Evolutionary conservation across 2,797 vertebrate species (phyloP).

Genomic region (Catamblyrhynchus diadema): DNA sequence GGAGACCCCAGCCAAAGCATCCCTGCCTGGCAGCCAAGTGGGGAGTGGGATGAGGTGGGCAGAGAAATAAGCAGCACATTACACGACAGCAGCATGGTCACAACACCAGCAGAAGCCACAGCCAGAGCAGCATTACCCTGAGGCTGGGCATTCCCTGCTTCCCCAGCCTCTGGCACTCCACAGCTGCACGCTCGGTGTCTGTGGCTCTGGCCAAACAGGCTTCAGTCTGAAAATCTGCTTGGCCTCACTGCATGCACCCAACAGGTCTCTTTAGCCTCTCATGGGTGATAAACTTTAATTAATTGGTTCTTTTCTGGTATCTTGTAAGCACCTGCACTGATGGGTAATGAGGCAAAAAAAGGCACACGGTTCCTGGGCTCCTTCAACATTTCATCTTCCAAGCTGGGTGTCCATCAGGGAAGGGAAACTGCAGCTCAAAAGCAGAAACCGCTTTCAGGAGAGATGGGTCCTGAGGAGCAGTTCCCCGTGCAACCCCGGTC

Average conservation of each 20-base stretch:
- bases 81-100: accelerated
- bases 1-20: background rate
- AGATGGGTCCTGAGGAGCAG: background rate
- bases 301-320: background rate
- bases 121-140: background rate
- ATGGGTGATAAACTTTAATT: background rate
- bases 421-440: background rate
- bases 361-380: background rate
- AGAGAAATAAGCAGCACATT: accelerated
- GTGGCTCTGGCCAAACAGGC: accelerated
- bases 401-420: background rate
- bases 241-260: background rate
- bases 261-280: background rate
- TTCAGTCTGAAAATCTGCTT: background rate
- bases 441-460: background rate
- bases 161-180: background rate
- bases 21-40: background rate
- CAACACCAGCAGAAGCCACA: background rate
- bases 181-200: background rate
- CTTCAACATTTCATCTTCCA: background rate
- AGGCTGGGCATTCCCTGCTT: background rate
- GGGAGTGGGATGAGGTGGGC: background rate
- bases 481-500: accelerated
- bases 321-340: background rate
- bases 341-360: background rate